These are phyloP conservation scores for Drosophila burlai DNA, from an alignment of 1,140 invertebrate species.

Conservation along the genomic window DNA sequence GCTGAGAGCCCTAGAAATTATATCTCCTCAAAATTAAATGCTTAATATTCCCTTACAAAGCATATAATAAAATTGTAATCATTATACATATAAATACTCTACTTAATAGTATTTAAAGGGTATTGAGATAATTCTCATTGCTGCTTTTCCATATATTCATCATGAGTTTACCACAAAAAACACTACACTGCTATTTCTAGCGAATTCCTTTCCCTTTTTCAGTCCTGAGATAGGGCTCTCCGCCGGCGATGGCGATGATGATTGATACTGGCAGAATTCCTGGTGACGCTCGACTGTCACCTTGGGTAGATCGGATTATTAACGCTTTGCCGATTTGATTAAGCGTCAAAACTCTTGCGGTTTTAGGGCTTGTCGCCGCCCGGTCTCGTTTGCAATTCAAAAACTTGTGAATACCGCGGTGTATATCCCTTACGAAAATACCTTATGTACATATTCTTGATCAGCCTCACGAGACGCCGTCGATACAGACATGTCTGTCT, in stretches of 20 bases:
- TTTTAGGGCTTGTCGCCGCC: constrained; percentile 48
- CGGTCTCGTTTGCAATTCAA: constrained; percentile 36
- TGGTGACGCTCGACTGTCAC: constrained; percentile 73
- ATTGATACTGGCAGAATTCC: constrained; percentile 69
- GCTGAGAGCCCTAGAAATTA: too few species aligned
- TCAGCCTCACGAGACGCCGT: background rate
- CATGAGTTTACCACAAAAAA: background rate
- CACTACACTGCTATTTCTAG: background rate
- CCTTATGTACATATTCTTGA: background rate
- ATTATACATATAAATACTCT: background rate
- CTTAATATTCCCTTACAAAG: background rate
- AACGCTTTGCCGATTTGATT: constrained; percentile 79
- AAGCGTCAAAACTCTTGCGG: constrained; percentile 69
- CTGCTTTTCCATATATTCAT: too few species aligned
- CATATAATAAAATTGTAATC: too few species aligned
- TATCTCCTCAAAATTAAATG: too few species aligned
- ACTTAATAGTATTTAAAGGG: background rate
- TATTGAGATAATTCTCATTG: background rate
- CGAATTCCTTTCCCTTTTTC: constrained; percentile 17
- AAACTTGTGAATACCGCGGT: background rate
- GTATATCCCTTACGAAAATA: background rate
- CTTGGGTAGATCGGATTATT: constrained; percentile 64
- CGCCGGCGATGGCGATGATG: constrained; percentile 12
- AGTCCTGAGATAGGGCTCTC: background rate
- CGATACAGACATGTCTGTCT: constrained; percentile 15